phyloP scores from a whole-genome alignment of 2,113 vertebrate genomes.

The Hucho hucho region DNA sequence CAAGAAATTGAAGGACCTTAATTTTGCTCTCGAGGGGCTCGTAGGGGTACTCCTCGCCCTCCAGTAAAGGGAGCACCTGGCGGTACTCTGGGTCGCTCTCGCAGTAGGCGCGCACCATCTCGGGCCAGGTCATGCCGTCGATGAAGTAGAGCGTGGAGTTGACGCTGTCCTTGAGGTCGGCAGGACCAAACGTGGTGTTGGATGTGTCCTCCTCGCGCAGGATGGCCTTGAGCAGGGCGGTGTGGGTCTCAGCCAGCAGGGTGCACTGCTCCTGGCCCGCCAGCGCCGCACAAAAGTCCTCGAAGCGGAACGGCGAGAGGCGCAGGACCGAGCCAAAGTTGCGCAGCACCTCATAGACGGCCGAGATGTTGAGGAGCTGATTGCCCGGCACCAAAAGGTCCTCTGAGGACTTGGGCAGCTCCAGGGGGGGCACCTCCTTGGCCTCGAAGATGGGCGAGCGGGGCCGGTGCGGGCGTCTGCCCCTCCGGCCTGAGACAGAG shows the following conservation, averaged over 20 bases:
- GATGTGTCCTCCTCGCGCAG: slow-evolving; percentile 97
- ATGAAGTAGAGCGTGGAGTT: slow-evolving; percentile 98
- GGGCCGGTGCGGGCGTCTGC: slow-evolving; percentile 81
- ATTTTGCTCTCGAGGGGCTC: slow-evolving; percentile 95
- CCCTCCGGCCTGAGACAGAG: slow-evolving; percentile 78
- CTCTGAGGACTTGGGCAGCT: slow-evolving; percentile 94
- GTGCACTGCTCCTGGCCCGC: slow-evolving; percentile 97
- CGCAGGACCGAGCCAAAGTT: slow-evolving; percentile 96
- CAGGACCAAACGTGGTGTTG: slow-evolving; percentile 97
- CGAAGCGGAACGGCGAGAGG: slow-evolving; percentile 95
- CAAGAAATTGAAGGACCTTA: slow-evolving; percentile 96
- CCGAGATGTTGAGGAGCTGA: slow-evolving; percentile 92
- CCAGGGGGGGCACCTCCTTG: slow-evolving; percentile 90
- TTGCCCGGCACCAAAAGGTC: slow-evolving; percentile 92
- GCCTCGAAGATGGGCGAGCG: slow-evolving; percentile 91
- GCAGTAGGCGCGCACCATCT: slow-evolving; percentile 95
- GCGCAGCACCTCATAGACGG: slow-evolving; percentile 95
- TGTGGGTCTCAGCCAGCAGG: slow-evolving; percentile 94
- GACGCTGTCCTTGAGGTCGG: slow-evolving; percentile 97
- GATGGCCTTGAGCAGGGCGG: slow-evolving; percentile 94
- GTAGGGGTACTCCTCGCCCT: slow-evolving; percentile 93
- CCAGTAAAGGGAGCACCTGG: slow-evolving; percentile 88
- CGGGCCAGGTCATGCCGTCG: slow-evolving; percentile 98
- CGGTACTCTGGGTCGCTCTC: slow-evolving; percentile 95
- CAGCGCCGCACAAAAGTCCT: slow-evolving; percentile 95